These are phyloP conservation scores for Craterocephalus amniculus DNA, from an alignment of 2,797 vertebrate species.

Conservation along the genomic window DNA sequence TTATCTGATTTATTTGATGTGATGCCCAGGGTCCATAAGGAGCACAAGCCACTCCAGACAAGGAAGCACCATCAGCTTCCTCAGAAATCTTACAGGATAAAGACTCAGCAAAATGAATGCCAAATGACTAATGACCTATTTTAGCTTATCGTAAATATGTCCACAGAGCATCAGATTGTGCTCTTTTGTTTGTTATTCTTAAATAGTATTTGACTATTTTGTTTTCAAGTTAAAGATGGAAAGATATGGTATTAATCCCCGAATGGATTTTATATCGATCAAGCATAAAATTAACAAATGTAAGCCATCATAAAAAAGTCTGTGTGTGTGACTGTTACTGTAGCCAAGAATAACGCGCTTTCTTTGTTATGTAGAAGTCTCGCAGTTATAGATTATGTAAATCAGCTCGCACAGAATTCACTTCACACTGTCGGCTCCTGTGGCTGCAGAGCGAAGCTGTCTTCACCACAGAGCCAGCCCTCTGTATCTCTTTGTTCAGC, in stretches of 20 bases:
- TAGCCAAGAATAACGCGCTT: no score
- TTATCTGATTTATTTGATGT: conserved; percentile 45
- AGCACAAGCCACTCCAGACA: conserved; percentile 11
- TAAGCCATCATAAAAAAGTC: no score
- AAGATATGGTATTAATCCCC: not conserved
- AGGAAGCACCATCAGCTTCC: conserved; percentile 23
- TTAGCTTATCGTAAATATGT: conserved; percentile 19
- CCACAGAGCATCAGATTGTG: not conserved
- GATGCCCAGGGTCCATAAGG: conserved; percentile 31
- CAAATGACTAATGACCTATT: conserved; percentile 9
- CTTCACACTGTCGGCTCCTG: no score
- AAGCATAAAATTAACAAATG: no score
- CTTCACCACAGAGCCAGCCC: no score
- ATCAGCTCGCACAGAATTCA: no score
- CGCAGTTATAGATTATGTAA: no score
- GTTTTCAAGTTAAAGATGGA: not conserved
- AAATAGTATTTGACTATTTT: not conserved
- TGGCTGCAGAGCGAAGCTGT: no score
- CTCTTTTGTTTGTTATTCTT: not conserved
- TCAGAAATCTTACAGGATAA: conserved; percentile 14
- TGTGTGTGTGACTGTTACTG: no score
- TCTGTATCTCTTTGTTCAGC: no score
- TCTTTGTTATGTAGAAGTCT: no score
- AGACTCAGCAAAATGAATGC: conserved; percentile 14
- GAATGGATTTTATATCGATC: not conserved